Percentiles rank a stretch among this genome's conserved stretches.
Conservation (phyloP, 2,113 vertebrate genomes). For the Lota lota region DNA sequence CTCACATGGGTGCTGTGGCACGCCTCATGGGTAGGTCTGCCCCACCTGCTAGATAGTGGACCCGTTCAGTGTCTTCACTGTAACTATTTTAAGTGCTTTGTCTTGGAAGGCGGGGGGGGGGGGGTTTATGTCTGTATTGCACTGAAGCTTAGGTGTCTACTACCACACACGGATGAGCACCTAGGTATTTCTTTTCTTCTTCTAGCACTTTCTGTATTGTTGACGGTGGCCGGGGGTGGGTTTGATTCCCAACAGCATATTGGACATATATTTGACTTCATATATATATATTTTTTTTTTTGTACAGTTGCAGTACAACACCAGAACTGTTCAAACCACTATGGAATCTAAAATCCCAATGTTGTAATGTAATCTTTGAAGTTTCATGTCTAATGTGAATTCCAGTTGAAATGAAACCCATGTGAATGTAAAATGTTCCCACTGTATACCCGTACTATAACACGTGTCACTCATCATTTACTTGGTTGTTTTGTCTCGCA, state of each 20-base stretch:
- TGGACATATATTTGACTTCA: constrained; percentile 17
- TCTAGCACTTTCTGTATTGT: constrained; percentile 51
- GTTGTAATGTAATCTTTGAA: constrained; percentile 6
- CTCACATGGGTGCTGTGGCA: constrained; percentile 46
- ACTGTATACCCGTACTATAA: background rate
- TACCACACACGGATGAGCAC: constrained; percentile 35
- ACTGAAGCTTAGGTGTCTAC: constrained; percentile 57
- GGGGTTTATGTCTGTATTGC: constrained; percentile 46
- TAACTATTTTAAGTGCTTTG: constrained; percentile 46
- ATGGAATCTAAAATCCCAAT: constrained; percentile 13
- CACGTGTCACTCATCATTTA: background rate
- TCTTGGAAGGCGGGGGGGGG: background rate
- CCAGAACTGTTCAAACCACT: constrained; percentile 12
- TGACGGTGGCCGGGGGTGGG: constrained; percentile 9
- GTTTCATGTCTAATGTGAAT: constrained; percentile 10
- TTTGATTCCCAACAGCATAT: constrained; percentile 24
- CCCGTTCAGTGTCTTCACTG: too few relatives aligned
- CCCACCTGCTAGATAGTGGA: constrained; percentile 2
- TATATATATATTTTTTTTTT: background rate
- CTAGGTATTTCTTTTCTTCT: constrained; percentile 7
- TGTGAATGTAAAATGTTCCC: constrained; percentile 13
- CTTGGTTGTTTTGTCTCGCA: background rate
- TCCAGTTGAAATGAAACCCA: background rate
- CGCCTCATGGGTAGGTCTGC: constrained; percentile 31
- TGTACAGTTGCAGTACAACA: background rate